These are phyloP conservation scores for Oligia strigilis DNA, from an alignment of 2,888 invertebrate genomes.

Conservation along the genomic window DNA sequence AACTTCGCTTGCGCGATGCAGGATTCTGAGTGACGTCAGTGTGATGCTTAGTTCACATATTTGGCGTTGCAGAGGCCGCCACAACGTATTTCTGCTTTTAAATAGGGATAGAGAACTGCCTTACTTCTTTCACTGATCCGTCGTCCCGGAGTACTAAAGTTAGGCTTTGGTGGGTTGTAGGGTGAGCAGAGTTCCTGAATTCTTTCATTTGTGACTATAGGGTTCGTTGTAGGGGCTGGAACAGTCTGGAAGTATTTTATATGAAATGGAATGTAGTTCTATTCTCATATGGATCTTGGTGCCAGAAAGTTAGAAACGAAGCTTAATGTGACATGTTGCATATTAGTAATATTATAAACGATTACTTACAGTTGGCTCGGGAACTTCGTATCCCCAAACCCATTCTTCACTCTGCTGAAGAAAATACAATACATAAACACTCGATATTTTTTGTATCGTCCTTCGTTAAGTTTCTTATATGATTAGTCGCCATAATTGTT, in stretches of 20 bases:
- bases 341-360: too few relatives aligned
- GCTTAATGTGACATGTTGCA: neutral
- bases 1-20: too few relatives aligned
- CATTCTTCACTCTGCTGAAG: slow-evolving; percentile 10
- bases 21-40: too few relatives aligned
- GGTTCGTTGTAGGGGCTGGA: neutral
- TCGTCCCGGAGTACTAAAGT: slow-evolving; percentile 70
- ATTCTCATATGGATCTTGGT: neutral
- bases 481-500: too few relatives aligned
- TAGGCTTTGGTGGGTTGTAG: slow-evolving; percentile 67
- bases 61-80: too few relatives aligned
- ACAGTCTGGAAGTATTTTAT: slow-evolving; percentile 5
- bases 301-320: too few relatives aligned
- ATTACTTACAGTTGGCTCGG: slow-evolving; percentile 2
- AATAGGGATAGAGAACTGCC: slow-evolving; percentile 20
- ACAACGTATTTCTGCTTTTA: neutral
- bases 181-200: slow-evolving; percentile 65
- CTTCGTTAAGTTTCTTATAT: too few relatives aligned
- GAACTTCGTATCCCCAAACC: slow-evolving; percentile 22
- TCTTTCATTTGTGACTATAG: neutral
- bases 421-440: neutral
- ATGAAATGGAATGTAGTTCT: neutral
- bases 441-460: too few relatives aligned
- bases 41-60: too few relatives aligned
- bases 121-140: slow-evolving; percentile 76